Conservation (phyloP, 2,113 vertebrate genomes). For the Verasper variegatus region DNA sequence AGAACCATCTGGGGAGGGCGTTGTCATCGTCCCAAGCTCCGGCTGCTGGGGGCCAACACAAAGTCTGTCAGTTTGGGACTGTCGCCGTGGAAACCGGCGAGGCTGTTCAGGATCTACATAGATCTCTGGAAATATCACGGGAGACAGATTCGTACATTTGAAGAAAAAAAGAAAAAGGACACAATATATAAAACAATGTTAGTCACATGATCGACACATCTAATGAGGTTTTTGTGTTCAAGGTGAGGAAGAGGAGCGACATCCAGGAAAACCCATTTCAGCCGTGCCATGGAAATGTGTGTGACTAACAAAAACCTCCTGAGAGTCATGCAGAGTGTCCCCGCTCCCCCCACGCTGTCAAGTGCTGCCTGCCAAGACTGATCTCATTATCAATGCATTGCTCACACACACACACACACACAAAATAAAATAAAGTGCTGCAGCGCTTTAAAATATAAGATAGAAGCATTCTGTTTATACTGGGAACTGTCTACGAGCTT, state of each 20-base stretch:
- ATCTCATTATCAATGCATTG: conserved; percentile 59
- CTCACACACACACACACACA: conserved; percentile 5
- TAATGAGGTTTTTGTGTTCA: neutral
- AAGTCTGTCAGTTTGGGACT: conserved; percentile 37
- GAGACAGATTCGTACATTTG: neutral
- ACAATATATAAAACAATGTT: neutral
- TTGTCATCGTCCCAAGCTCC: conserved; percentile 41
- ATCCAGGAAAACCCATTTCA: neutral
- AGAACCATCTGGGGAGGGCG: conserved; percentile 45
- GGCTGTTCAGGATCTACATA: conserved; percentile 55
- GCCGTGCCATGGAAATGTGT: conserved; percentile 29
- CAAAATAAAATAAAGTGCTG: too few species aligned
- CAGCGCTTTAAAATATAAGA: conserved; percentile 12
- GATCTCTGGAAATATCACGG: conserved; percentile 38
- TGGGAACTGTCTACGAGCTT: too few species aligned
- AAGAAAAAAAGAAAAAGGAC: neutral
- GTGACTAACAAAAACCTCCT: conserved; percentile 75
- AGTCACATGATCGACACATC: neutral
- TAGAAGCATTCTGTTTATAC: neutral
- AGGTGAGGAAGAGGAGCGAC: neutral
- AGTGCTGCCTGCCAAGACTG: conserved; percentile 9
- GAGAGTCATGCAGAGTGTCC: conserved; percentile 63
- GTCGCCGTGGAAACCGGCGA: conserved; percentile 19
- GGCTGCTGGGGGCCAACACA: conserved; percentile 47
- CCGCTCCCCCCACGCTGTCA: neutral